Evolutionary conservation across 2,797 vertebrate genomes (phyloP).

Genomic region (Lepidocolaptes lacrymiger): DNA sequence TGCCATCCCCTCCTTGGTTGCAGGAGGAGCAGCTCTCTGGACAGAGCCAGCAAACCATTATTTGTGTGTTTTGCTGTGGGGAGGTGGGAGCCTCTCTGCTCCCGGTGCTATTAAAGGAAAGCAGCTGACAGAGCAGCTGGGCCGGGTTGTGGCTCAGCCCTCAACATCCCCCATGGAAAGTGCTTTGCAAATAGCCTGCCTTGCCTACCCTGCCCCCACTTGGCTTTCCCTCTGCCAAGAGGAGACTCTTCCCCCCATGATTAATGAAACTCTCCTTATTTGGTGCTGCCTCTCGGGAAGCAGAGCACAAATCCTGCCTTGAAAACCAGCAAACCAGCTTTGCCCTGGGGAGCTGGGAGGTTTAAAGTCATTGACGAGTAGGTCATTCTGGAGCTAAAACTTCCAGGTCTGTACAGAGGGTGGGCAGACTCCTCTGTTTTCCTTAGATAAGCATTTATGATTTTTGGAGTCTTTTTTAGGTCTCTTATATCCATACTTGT

Average conservation of each 20-base stretch:
- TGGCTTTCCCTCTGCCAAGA: not conserved
- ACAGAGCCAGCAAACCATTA: not conserved
- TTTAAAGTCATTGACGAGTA: accelerated
- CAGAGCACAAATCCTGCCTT: not conserved
- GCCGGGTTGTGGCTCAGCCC: slow-evolving; percentile 4
- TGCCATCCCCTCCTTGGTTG: not conserved
- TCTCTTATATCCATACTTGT: not conserved
- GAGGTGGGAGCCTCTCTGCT: not conserved
- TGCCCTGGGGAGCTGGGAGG: not conserved
- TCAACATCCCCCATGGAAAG: not conserved
- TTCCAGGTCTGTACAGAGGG: not conserved
- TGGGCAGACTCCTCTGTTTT: not conserved
- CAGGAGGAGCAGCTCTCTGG: not conserved
- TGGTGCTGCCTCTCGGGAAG: slow-evolving; percentile 3
- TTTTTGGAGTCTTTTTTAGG: not conserved
- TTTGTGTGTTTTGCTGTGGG: not conserved
- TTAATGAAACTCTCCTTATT: slow-evolving; percentile 43
- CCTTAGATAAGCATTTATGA: not conserved
- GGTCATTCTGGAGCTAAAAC: not conserved
- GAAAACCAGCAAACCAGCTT: accelerated
- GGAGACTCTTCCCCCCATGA: not conserved
- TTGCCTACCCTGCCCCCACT: not conserved
- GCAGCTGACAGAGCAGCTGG: slow-evolving; percentile 68
- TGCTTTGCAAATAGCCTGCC: not conserved
- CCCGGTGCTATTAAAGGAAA: slow-evolving; percentile 64